Evolutionary conservation across 2,797 vertebrate genomes (phyloP), one percentile per base, ranked within the genome.

Genomic region (Buceros bicornis): DNA sequence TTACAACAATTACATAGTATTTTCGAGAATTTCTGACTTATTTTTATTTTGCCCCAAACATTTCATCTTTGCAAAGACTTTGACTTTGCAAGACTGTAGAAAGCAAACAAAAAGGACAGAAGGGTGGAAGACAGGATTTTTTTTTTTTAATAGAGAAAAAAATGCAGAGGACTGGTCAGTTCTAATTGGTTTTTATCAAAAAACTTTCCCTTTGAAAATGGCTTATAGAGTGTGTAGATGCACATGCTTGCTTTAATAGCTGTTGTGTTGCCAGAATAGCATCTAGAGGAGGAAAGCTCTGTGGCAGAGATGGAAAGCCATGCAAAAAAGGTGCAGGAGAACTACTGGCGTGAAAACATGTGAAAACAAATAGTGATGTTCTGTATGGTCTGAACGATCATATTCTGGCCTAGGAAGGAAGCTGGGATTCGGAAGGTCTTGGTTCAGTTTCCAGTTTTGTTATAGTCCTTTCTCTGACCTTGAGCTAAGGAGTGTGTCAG

Each of bases 301-400:
- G 28, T 89, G 92, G 62, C 93, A 94, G 81, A 94, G 90, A 95
- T 79, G 40, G 78, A 96, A 91, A 57, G 35, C 33, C 33, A 33
- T 33, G 33, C 33, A 33, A 33, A 57, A 80, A 85, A 89, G 42
- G 28, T 71, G 45, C 67, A 78, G 67, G 53, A 93, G 71, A 93
- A 64, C 45, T 65, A 74, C 31, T 2, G 8, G 48, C 71, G 54
- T 8, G 73, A 92, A 93, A 81, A 62, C 6, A 13, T 50, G 77
- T 81, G 74, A 80, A 89, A 96, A 93, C 82, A 95, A 96, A 96
- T 92, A 67, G 37, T 45, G 43, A 25, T 26, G 92, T 61, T 89
- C 29, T 78, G 81, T 89, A 89, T 71, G 74, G 69, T 33, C 82
- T 87, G 90, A 80, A 85, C 57, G 65, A 87, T 54, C 0, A 0